These are phyloP conservation scores for Lithobates sylvaticus DNA, from an alignment of 2,797 vertebrate genomes.

Conservation along the genomic window DNA sequence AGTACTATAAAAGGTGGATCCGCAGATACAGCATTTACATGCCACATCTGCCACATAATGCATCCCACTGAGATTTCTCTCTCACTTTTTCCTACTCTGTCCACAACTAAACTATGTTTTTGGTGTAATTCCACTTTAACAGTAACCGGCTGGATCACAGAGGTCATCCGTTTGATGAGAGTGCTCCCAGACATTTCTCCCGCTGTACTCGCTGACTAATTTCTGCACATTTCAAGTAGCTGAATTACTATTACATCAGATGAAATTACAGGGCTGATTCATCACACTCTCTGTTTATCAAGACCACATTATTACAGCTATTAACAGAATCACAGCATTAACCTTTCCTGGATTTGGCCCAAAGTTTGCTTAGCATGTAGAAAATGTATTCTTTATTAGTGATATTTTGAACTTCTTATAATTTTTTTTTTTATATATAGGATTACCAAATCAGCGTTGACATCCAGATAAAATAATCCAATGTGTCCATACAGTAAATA, in stretches of 20 bases:
- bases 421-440: no score
- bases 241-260: not conserved
- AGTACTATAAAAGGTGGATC: no score
- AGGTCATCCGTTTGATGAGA: not conserved
- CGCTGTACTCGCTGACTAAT: not conserved
- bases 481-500: no score
- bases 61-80: not conserved
- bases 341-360: not conserved
- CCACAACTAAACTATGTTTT: not conserved
- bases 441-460: no score
- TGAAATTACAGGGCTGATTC: slow-evolving; percentile 19
- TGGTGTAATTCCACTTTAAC: not conserved
- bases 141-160: not conserved
- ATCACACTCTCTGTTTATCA: slow-evolving; percentile 7
- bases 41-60: not conserved
- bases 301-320: not conserved
- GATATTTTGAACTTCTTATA: slow-evolving; percentile 1
- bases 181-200: not conserved
- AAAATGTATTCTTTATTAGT: not conserved
- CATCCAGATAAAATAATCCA: no score
- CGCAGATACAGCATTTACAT: not conserved
- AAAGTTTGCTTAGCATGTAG: not conserved
- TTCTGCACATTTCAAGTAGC: slow-evolving; percentile 1
- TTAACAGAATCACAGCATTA: not conserved
- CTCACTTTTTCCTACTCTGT: no score